Base-by-base conservation (phyloP, 1,140 invertebrate genomes). In the Trichonephila inaurata region DNA sequence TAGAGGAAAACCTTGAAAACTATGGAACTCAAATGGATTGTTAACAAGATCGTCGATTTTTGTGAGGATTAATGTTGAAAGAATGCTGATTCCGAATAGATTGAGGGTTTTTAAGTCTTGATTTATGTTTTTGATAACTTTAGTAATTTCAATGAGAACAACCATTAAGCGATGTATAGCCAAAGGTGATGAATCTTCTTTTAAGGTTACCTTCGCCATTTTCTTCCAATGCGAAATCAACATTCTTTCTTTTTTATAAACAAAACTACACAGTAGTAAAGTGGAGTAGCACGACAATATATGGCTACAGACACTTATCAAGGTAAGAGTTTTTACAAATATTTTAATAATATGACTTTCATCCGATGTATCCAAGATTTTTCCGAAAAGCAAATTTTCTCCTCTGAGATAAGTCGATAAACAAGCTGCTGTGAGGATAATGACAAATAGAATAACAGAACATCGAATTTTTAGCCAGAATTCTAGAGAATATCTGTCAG, bases 181-280 rank as follows among this genome's bases (percentile, higher is more conserved):
- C 5, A 51, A 12, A 10, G 81, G 21, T 16, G 81, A 21, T 16
- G 18, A 33, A 83, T 44, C 19, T 19, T 19, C 40, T 16, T 83
- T 44, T 51, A 83, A 0, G 3, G 12, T 44, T 21, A 4, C 18
- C 16, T 33, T 44, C 14, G 81, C 40, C 14, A 83, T 44, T 4
- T 44, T 40, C 3, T 21, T 40, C 81, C 81, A 83, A 3, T 18
- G 14, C 10, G 21, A 21, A 18, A 83, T 19, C 28, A 83, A 40
- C 24, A 21, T 44, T 19, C 81, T 83, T 83, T 33, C 81, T 44
- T 83, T 83, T 83, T 44, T 19, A 40, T 83, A 83, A 40, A 16
- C 28, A 14, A 83, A 83, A 33, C 81, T 33, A 21, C 81, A 83
- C 7, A 83, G 40, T 33, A 83, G 21, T 51, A 33, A 8, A 8